Evolutionary conservation across 2,113 vertebrate genomes (phyloP).

Genomic region (Falcunculus frontatus): DNA sequence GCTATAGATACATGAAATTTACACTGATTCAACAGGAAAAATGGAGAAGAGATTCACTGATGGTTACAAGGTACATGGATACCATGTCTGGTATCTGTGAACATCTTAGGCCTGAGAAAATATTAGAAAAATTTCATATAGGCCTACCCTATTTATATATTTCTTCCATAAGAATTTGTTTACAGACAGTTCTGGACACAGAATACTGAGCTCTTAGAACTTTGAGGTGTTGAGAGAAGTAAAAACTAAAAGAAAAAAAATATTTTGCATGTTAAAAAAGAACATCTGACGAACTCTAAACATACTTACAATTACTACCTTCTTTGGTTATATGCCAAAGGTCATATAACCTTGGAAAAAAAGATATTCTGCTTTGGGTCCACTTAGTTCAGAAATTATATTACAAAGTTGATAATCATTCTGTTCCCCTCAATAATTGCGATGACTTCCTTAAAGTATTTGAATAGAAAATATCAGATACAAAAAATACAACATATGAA

Average conservation of each 20-base stretch:
- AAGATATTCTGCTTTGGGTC: not conserved
- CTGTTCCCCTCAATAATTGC: not conserved
- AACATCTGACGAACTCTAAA: not conserved
- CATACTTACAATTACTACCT: not conserved
- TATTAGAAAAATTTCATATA: not conserved
- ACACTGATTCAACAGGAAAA: not conserved
- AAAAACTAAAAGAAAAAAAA: not conserved
- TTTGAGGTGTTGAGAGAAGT: not conserved
- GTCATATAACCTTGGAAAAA: not conserved
- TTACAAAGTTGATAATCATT: not conserved
- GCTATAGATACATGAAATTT: not conserved
- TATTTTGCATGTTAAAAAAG: not conserved
- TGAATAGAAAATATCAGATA: not conserved
- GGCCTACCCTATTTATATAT: not conserved
- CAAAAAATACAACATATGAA: not conserved
- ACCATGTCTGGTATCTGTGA: accelerated
- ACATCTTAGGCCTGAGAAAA: not conserved
- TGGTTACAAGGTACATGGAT: not conserved
- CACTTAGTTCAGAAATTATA: not conserved
- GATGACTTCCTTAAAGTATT: not conserved
- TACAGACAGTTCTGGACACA: not conserved
- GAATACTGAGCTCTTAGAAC: not conserved
- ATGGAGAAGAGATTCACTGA: not conserved
- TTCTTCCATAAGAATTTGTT: not conserved
- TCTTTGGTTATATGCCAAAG: not conserved